These are phyloP conservation scores for Drosophila serrata DNA, from an alignment of 1,140 invertebrate genomes.

Conservation along the genomic window DNA sequence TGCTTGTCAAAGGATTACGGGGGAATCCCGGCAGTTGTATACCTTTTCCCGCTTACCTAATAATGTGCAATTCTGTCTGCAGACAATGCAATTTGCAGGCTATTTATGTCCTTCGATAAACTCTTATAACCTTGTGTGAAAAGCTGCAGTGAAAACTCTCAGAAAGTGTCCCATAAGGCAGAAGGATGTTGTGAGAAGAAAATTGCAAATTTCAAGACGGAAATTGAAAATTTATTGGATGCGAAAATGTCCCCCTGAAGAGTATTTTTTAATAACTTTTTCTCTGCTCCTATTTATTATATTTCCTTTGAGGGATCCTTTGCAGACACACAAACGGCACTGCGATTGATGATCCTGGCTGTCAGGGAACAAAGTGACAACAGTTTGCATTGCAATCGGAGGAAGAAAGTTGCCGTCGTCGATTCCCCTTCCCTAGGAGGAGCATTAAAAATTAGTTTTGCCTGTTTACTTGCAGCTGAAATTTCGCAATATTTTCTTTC, in stretches of 20 bases:
- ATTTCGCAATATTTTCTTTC: slow-evolving; percentile 37
- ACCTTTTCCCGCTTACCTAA: slow-evolving; percentile 7
- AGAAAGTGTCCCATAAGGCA: slow-evolving; percentile 43
- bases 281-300: neutral
- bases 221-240: slow-evolving; percentile 72
- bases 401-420: slow-evolving; percentile 3
- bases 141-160: slow-evolving; percentile 26
- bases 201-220: slow-evolving; percentile 64
- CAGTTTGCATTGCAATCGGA: slow-evolving; percentile 56
- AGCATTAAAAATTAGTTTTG: slow-evolving; percentile 69
- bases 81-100: slow-evolving; percentile 30
- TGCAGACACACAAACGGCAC: neutral
- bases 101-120: slow-evolving; percentile 36
- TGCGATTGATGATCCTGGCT: slow-evolving; percentile 47
- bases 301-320: slow-evolving; percentile 2
- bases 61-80: slow-evolving; percentile 18
- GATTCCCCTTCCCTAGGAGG: neutral
- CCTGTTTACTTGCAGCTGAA: slow-evolving; percentile 52
- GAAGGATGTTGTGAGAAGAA: slow-evolving; percentile 26
- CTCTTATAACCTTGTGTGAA: slow-evolving; percentile 31
- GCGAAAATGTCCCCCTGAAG: slow-evolving; percentile 42
- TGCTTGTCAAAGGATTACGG: slow-evolving; percentile 17
- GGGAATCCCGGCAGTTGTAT: slow-evolving; percentile 3
- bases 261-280: neutral
- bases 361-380: slow-evolving; percentile 57